Evolutionary conservation across 2,113 vertebrate species (phyloP), one percentile per base, ranked within the genome.

Genomic region (Odocoileus virginianus): DNA sequence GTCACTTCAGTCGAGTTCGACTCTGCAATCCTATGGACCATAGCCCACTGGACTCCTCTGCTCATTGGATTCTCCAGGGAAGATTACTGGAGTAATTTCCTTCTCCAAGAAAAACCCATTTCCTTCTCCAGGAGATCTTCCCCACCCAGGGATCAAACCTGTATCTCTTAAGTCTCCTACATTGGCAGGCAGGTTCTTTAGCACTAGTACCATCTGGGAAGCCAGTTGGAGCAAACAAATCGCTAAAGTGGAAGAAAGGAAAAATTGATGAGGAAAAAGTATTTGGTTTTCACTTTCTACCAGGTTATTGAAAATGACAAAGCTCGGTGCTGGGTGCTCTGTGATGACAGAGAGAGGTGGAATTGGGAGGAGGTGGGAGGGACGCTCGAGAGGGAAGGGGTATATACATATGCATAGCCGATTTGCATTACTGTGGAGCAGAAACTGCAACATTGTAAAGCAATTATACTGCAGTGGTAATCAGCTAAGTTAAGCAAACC

Each of bases 251-350:
- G 17, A 87, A 95, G 97, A 94, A 81, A 17, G 55, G 96, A 78
- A 94, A 93, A 16, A 10, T 14, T 95, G 82, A 74, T 57, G 97
- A 95, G 47, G 71, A 97, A 97, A 96, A 54, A 91, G 16, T 21
- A 76, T 95, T 87, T 93, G 11, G 15, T 91, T 98, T 92, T 96
- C 25, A 36, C 40, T 93, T 95, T 90, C 40, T 67, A 19, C 9
- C 14, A 78, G 58, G 10, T 95, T 84, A 58, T 21, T 58, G 55
- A 58, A 40, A 89, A 3, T 83, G 19, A 3, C 40, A 91, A 87
- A 90, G 8, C 9, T 43, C 7, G 12, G 23, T 76, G 12, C 71
- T 43, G 36, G 36, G 23, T 76, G 12, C 71, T 43, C 71, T 76
- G 36, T 27, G 23, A 76, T 76, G 71, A 76, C 40, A 23, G 43